phyloP scores from a whole-genome alignment of 2,113 vertebrate species.

The Paramisgurnus dabryanus region DNA sequence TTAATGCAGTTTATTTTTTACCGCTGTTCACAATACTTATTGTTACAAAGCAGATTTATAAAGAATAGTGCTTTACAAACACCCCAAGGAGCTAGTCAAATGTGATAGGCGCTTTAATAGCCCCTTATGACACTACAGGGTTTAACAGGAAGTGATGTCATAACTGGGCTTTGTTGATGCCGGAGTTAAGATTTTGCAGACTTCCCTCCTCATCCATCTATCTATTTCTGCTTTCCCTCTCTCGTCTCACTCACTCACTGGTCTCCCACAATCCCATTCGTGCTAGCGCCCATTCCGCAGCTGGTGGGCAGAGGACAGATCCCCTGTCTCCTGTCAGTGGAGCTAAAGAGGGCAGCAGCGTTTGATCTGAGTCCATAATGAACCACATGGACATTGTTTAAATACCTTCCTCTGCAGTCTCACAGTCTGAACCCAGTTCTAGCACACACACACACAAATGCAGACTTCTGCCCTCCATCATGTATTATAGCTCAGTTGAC shows the following conservation, averaged over 20 bases:
- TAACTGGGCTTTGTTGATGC: background rate
- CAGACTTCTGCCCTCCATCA: constrained; percentile 61
- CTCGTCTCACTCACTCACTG: background rate
- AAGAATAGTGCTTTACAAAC: too few relatives aligned
- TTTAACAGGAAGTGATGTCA: constrained; percentile 40
- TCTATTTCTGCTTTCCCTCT: background rate
- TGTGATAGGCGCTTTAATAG: background rate
- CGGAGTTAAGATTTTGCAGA: constrained; percentile 12
- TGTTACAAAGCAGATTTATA: background rate
- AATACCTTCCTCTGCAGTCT: constrained; percentile 45
- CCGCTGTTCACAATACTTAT: background rate
- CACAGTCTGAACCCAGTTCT: constrained; percentile 15
- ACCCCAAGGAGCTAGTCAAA: too few relatives aligned
- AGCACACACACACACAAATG: constrained; percentile 5
- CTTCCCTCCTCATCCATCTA: background rate
- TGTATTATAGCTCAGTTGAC: constrained; percentile 48
- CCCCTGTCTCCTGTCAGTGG: constrained; percentile 36
- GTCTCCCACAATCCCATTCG: background rate
- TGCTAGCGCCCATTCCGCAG: constrained; percentile 36
- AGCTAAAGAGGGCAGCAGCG: constrained; percentile 34
- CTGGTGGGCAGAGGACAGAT: constrained; percentile 55
- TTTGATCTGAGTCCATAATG: constrained; percentile 55
- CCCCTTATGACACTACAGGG: background rate
- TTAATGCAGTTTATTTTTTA: too few relatives aligned
- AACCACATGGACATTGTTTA: constrained; percentile 48